phyloP scores from a whole-genome alignment of 2,113 vertebrate genomes.

The Apus apus region DNA sequence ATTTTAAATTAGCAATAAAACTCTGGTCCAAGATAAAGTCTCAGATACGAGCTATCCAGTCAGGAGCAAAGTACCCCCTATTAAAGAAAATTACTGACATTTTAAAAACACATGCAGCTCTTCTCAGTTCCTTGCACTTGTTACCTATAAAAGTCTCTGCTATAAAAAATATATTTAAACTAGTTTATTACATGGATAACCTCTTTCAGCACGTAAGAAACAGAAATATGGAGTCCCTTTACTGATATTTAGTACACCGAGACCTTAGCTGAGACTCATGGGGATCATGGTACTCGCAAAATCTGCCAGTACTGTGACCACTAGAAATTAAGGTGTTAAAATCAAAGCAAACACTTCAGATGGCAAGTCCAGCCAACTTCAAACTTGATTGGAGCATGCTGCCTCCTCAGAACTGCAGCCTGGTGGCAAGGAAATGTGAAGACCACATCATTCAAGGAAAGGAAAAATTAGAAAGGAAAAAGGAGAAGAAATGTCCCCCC shows the following conservation, averaged over 20 bases:
- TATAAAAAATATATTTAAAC: neutral
- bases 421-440: neutral
- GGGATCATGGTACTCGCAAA: neutral
- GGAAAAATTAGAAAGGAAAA: neutral
- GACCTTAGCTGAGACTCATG: neutral
- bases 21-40: constrained; percentile 42
- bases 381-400: neutral
- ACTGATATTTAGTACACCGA: neutral
- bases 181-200: neutral
- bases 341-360: neutral
- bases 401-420: neutral
- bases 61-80: constrained; percentile 1
- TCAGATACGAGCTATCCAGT: neutral
- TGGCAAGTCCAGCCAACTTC: neutral
- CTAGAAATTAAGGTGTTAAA: neutral
- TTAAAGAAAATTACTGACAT: constrained; percentile 13
- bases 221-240: neutral
- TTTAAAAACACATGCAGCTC: neutral
- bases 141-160: neutral
- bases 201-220: neutral
- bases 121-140: neutral
- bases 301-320: neutral
- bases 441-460: neutral
- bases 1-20: constrained; percentile 30
- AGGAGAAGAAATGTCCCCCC: neutral